phyloP scores from a whole-genome alignment of 2,888 invertebrate species.

The Notocelia uddmanniana region DNA sequence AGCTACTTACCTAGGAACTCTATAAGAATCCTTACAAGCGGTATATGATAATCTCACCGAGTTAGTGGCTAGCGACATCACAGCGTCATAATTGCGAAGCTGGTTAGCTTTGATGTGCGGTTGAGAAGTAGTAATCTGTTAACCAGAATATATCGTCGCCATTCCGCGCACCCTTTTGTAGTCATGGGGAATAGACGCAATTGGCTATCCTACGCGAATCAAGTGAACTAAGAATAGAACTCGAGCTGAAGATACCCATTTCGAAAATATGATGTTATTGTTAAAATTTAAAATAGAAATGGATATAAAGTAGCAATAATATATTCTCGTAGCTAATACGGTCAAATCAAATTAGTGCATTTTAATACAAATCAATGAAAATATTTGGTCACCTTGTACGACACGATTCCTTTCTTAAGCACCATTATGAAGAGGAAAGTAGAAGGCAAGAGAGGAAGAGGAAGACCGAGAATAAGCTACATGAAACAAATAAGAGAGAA shows the following conservation, averaged over 20 bases:
- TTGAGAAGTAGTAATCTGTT: constrained; percentile 75
- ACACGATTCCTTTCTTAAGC: too few species aligned
- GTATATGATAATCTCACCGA: constrained; percentile 30
- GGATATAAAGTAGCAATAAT: too few species aligned
- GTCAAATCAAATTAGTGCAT: too few species aligned
- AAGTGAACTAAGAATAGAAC: not conserved
- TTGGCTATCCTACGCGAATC: not conserved
- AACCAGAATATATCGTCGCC: constrained; percentile 69
- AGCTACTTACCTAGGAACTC: constrained; percentile 22
- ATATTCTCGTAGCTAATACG: too few species aligned
- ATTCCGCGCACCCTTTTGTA: constrained; percentile 57
- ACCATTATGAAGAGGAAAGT: too few species aligned
- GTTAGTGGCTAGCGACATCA: constrained; percentile 40
- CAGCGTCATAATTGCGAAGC: constrained; percentile 66
- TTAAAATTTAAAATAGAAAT: too few species aligned
- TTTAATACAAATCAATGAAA: too few species aligned
- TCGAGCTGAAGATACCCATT: not conserved
- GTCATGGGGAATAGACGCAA: not conserved
- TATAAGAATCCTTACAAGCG: constrained; percentile 43
- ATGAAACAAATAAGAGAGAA: too few species aligned
- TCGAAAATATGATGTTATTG: not conserved
- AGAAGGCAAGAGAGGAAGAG: too few species aligned
- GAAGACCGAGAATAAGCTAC: too few species aligned
- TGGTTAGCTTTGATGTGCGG: constrained; percentile 69
- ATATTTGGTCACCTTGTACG: too few species aligned